These are phyloP conservation scores for Lymantria monacha DNA, from an alignment of 2,888 invertebrate genomes.

Conservation along the genomic window DNA sequence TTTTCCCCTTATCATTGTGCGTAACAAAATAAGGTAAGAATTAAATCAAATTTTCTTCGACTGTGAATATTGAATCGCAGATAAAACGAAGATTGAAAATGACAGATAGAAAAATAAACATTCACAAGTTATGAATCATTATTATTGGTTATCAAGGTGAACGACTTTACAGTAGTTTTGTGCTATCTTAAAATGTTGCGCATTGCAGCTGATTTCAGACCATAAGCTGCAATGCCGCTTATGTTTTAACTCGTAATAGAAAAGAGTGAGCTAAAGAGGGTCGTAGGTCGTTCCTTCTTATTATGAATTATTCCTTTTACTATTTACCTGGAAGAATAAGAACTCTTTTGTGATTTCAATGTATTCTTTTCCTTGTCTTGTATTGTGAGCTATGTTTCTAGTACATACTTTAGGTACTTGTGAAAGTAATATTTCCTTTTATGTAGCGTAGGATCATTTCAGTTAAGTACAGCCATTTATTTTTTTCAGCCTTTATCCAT, in stretches of 20 bases:
- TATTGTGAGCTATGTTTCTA: neutral
- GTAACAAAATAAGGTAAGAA: slow-evolving; percentile 5
- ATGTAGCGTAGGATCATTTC: neutral
- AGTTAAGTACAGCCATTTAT: too few species aligned
- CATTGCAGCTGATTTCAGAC: slow-evolving; percentile 34
- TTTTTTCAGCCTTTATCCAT: too few species aligned
- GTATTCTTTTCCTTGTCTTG: neutral
- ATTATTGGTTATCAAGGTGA: slow-evolving; percentile 21
- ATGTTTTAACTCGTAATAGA: slow-evolving; percentile 23
- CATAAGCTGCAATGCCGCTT: slow-evolving; percentile 34
- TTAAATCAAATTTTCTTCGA: slow-evolving; percentile 14
- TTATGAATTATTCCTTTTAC: slow-evolving; percentile 19
- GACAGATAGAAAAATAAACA: slow-evolving; percentile 19
- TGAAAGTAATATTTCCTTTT: neutral
- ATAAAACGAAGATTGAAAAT: slow-evolving; percentile 22
- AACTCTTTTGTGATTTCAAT: slow-evolving; percentile 4
- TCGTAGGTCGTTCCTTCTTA: slow-evolving; percentile 5
- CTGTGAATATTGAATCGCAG: slow-evolving; percentile 9
- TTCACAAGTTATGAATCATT: slow-evolving; percentile 13
- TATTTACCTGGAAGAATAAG: neutral
- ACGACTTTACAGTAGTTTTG: slow-evolving; percentile 30
- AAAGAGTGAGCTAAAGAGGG: slow-evolving; percentile 8
- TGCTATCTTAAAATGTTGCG: slow-evolving; percentile 33
- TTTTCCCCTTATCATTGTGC: slow-evolving; percentile 11
- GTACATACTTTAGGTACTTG: neutral